These are phyloP conservation scores for Callospermophilus lateralis DNA, from an alignment of 2,113 vertebrate genomes.

Conservation along the genomic window DNA sequence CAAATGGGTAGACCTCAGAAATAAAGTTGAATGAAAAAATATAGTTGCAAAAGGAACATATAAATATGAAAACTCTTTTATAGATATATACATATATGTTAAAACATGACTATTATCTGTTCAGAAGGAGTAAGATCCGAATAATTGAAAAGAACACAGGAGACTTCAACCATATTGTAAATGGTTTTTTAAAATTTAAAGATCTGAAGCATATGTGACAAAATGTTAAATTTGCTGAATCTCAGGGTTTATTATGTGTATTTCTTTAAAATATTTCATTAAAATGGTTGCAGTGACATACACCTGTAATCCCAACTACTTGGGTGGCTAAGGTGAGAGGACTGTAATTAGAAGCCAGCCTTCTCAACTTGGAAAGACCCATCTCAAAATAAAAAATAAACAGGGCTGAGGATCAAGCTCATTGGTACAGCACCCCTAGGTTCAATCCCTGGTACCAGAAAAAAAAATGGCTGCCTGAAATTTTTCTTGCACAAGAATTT, in stretches of 20 bases:
- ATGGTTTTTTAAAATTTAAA: neutral
- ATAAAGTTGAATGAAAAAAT: neutral
- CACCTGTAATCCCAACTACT: too few species aligned
- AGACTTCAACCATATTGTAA: neutral
- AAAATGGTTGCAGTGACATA: neutral
- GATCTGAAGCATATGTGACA: neutral
- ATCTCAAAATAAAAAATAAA: too few species aligned
- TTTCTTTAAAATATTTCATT: constrained; percentile 19
- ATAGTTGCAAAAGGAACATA: neutral
- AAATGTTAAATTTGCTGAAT: neutral
- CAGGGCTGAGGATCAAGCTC: too few species aligned
- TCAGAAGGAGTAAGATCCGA: neutral
- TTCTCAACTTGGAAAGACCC: too few species aligned
- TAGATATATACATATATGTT: neutral
- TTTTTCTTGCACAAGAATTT: neutral
- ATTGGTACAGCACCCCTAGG: too few species aligned
- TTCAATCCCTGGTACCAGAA: too few species aligned
- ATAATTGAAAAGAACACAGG: neutral
- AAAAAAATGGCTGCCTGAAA: neutral
- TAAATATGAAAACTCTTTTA: neutral
- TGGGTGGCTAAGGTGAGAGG: too few species aligned
- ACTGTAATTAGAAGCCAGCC: too few species aligned
- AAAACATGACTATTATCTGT: neutral
- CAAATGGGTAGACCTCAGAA: neutral
- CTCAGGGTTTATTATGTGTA: neutral